These are phyloP conservation scores for Champsocephalus gunnari DNA, from an alignment of 2,797 vertebrate genomes.

Conservation along the genomic window DNA sequence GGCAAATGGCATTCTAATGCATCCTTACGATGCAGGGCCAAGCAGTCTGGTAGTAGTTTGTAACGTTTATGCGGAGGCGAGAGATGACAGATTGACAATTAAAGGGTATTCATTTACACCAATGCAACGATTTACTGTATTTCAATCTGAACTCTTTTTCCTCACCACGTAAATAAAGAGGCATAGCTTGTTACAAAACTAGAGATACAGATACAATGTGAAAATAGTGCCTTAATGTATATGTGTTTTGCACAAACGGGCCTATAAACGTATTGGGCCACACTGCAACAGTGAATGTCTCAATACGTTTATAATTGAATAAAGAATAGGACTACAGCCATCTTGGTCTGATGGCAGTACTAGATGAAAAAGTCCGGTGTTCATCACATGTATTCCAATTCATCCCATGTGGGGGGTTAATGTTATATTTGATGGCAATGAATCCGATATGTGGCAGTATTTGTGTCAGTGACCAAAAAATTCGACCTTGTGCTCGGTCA, in stretches of 20 bases:
- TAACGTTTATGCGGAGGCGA: conserved; percentile 8
- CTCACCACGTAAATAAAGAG: background rate
- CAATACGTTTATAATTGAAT: background rate
- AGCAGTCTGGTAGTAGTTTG: conserved; percentile 33
- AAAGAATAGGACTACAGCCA: no score
- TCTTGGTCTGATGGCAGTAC: background rate
- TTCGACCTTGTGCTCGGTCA: background rate
- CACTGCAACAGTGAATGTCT: background rate
- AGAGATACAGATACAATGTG: background rate
- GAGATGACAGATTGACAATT: conserved; percentile 15
- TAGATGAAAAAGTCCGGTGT: background rate
- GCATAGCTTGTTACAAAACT: background rate
- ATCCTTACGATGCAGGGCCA: conserved; percentile 50
- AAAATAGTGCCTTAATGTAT: background rate
- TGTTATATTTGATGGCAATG: no score
- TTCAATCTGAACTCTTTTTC: no score
- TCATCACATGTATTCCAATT: background rate
- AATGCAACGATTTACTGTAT: background rate
- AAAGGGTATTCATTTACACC: conserved; percentile 32
- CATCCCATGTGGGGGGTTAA: no score
- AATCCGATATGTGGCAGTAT: background rate
- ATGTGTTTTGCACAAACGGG: background rate
- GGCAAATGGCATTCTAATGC: conserved; percentile 63
- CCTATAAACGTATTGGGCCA: no score
- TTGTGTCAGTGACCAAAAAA: background rate